A percentile compares a stretch with the other conserved stretches of the same genome.
phyloP scores from a whole-genome alignment of 2,888 invertebrate genomes.

The Amphipoea oculea region DNA sequence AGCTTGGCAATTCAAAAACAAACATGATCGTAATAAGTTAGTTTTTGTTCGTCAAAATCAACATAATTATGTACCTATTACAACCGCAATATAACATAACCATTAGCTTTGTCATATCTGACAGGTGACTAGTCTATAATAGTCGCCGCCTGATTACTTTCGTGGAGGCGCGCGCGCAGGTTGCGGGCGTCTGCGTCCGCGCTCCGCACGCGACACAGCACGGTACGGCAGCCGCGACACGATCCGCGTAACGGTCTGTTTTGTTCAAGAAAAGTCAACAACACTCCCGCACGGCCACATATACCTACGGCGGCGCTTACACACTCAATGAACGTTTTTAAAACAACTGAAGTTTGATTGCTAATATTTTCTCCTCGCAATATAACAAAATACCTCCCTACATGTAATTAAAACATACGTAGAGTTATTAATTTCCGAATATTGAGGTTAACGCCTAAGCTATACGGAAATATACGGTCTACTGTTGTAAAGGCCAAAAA shows the following conservation, averaged over 20 bases:
- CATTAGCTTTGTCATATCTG: conserved; percentile 67
- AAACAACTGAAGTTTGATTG: conserved; percentile 62
- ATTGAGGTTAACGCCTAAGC: not conserved
- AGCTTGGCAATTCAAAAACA: conserved; percentile 5
- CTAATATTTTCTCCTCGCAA: conserved; percentile 46
- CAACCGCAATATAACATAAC: conserved; percentile 16
- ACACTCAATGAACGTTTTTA: conserved; percentile 53
- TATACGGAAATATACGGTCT: not conserved
- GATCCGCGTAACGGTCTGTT: conserved; percentile 77
- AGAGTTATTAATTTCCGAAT: not conserved
- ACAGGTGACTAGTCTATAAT: conserved; percentile 69
- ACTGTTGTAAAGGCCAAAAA: conserved; percentile 7
- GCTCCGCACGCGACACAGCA: conserved; percentile 41
- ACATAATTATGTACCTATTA: conserved; percentile 8
- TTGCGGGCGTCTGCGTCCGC: conserved; percentile 60
- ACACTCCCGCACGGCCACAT: conserved; percentile 34
- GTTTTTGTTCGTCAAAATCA: conserved; percentile 13
- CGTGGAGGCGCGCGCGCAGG: conserved; percentile 75
- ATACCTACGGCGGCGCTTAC: conserved; percentile 33
- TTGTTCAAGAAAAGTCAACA: conserved; percentile 76
- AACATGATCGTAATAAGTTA: conserved; percentile 13
- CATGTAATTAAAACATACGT: not conserved
- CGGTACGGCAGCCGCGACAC: conserved; percentile 40
- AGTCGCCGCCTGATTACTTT: conserved; percentile 68
- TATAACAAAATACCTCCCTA: conserved; percentile 10